Percentiles rank a stretch among this genome's conserved stretches.
These are phyloP conservation scores for Agrilus planipennis DNA, from an alignment of 1,140 invertebrate genomes.

Conservation along the genomic window DNA sequence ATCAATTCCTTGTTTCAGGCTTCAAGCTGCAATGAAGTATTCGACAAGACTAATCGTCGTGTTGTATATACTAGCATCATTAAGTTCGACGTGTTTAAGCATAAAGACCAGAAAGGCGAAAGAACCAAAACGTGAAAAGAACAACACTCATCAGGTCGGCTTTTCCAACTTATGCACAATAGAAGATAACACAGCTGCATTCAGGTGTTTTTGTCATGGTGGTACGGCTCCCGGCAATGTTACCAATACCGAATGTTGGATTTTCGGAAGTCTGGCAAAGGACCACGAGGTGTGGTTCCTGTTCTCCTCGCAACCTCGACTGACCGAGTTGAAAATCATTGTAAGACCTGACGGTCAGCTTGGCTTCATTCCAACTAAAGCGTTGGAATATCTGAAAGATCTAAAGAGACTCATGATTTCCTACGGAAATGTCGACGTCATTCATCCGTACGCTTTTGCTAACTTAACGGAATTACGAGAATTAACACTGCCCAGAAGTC, in stretches of 20 bases:
- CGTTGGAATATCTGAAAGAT: constrained; percentile 49
- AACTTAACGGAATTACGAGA: constrained; percentile 54
- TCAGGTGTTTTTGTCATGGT: constrained; percentile 24
- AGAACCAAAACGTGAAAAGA: too few species aligned
- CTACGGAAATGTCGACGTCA: constrained; percentile 54
- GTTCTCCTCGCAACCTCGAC: constrained; percentile 55
- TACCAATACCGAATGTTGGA: constrained; percentile 20
- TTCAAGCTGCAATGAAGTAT: too few species aligned
- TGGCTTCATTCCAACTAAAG: constrained; percentile 53
- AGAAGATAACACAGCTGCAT: constrained; percentile 18
- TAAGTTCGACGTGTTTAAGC: too few species aligned
- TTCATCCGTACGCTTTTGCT: constrained; percentile 54
- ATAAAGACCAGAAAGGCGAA: too few species aligned
- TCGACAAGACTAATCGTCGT: too few species aligned
- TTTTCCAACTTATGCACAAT: constrained; percentile 22
- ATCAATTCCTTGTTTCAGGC: too few species aligned
- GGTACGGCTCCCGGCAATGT: constrained; percentile 16
- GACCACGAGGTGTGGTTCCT: constrained; percentile 49
- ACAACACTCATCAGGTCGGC: too few species aligned
- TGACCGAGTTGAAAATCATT: constrained; percentile 55
- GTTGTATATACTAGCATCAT: too few species aligned
- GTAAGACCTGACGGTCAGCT: constrained; percentile 51
- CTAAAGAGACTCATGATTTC: constrained; percentile 53
- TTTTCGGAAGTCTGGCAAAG: constrained; percentile 13
- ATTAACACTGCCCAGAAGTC: constrained; percentile 52